Percentiles rank a stretch among this genome's conserved stretches.
phyloP scores from a whole-genome alignment of 2,888 invertebrate genomes.

The Rotaria sp. region DNA sequence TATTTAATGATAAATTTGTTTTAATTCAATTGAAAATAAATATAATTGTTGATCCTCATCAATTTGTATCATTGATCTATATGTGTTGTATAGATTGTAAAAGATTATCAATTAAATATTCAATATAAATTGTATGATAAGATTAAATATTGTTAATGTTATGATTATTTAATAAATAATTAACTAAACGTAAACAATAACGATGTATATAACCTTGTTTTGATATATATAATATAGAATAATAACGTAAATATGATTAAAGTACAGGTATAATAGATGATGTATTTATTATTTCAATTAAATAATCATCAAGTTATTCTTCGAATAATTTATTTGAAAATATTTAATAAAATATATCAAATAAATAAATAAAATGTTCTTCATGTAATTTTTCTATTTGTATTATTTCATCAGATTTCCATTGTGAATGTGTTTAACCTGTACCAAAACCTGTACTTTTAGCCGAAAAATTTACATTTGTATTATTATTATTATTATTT shows the following conservation, averaged over 20 bases:
- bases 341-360: constrained; percentile 58
- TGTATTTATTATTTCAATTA: constrained; percentile 69
- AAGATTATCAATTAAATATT: constrained; percentile 15
- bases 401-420: constrained; percentile 92
- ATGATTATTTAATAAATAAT: not conserved
- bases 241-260: constrained; percentile 81
- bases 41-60: constrained; percentile 30
- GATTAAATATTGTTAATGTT: not conserved
- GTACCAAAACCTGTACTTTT: constrained; percentile 94
- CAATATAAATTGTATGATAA: constrained; percentile 3
- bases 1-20: constrained; percentile 4
- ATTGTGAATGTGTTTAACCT: constrained; percentile 84
- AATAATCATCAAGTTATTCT: constrained; percentile 63
- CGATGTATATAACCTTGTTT: constrained; percentile 61
- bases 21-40: not conserved
- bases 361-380: constrained; percentile 78
- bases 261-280: constrained; percentile 79
- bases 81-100: not conserved
- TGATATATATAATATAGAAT: constrained; percentile 93
- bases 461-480: constrained; percentile 66
- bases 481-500: not conserved
- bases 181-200: not conserved
- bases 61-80: not conserved
- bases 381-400: constrained; percentile 80
- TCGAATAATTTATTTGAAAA: constrained; percentile 56